Conservation (phyloP, 2,888 invertebrate species). For the Cynaeus angustus region DNA sequence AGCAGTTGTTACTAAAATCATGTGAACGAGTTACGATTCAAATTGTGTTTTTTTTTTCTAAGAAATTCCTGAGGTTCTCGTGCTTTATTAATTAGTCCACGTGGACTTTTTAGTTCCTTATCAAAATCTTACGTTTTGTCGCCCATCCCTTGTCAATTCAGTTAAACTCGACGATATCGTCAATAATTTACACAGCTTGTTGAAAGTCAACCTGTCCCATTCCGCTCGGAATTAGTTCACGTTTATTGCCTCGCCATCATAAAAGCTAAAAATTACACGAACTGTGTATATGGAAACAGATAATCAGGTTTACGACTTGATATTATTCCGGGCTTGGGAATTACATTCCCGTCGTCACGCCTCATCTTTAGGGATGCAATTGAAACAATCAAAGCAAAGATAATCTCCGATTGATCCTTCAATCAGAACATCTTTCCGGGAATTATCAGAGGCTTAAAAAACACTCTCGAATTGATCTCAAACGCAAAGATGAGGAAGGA, state of each 20-base stretch:
- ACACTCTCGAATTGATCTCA: conserved; percentile 9
- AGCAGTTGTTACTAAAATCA: conserved; percentile 9
- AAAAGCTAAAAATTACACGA: conserved; percentile 37
- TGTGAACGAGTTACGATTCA: no score
- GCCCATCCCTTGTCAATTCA: neutral
- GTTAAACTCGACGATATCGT: neutral
- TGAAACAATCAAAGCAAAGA: conserved; percentile 35
- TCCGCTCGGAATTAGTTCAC: conserved; percentile 28
- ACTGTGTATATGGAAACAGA: conserved; percentile 25
- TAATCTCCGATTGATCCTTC: conserved; percentile 37
- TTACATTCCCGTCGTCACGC: conserved; percentile 21
- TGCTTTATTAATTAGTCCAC: no score
- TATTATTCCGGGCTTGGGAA: conserved; percentile 35
- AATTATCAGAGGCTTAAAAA: conserved; percentile 35
- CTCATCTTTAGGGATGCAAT: conserved; percentile 33
- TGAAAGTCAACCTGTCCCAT: neutral
- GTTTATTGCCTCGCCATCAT: conserved; percentile 31
- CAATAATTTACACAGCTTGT: neutral
- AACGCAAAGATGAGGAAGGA: neutral
- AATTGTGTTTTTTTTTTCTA: no score
- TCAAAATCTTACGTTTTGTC: no score
- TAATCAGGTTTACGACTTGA: conserved; percentile 33
- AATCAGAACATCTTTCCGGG: conserved; percentile 42
- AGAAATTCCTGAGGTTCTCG: no score
- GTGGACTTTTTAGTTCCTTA: no score